Conservation (phyloP, 2,888 invertebrate species). For the Metellina segmentata region DNA sequence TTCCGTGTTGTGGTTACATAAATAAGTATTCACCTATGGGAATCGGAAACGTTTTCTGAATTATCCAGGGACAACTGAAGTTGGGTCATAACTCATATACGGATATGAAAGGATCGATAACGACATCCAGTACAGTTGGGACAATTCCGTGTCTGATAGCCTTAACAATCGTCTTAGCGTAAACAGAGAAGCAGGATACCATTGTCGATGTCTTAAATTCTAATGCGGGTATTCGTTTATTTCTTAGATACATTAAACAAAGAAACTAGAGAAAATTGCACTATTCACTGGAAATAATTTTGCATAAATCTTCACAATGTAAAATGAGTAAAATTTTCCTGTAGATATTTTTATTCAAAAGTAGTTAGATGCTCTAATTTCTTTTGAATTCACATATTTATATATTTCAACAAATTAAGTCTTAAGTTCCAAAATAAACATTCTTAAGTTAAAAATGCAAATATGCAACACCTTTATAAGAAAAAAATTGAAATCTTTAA, state of each 20-base stretch:
- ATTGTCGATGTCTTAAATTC: neutral
- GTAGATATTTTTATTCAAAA: no score
- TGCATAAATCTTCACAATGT: neutral
- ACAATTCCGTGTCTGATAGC: no score
- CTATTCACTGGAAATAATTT: neutral
- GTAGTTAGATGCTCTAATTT: neutral
- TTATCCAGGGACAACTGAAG: no score
- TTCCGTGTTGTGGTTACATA: no score
- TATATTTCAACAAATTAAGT: neutral
- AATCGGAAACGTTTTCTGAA: no score
- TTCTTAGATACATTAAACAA: no score
- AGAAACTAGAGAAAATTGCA: neutral
- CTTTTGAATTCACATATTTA: neutral
- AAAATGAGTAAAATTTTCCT: neutral
- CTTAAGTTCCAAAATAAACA: neutral
- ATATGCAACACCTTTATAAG: neutral
- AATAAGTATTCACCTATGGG: no score
- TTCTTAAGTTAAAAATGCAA: neutral
- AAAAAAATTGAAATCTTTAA: neutral
- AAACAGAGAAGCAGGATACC: neutral
- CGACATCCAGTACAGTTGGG: no score
- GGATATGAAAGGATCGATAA: no score
- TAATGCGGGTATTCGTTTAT: neutral
- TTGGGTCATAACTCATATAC: no score
- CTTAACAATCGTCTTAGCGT: neutral